These are phyloP conservation scores for Thamnophis elegans DNA, from an alignment of 2,797 vertebrate genomes.

Conservation along the genomic window DNA sequence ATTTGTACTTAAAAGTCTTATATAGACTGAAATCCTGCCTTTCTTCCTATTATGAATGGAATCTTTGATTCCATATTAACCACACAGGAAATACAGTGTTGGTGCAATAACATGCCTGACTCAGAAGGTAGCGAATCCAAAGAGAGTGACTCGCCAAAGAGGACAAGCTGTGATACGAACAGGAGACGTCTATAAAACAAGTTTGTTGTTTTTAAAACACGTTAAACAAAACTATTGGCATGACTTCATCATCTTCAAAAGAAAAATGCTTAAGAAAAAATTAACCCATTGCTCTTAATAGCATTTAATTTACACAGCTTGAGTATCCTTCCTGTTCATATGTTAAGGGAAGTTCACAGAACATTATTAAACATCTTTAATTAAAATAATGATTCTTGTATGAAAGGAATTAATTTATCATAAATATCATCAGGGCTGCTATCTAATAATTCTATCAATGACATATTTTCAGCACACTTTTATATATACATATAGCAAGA, in stretches of 20 bases:
- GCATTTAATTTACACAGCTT: background rate
- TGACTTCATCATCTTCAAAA: background rate
- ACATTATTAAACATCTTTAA: background rate
- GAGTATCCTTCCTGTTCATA: conserved; percentile 7
- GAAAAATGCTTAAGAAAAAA: background rate
- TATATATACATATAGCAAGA: background rate
- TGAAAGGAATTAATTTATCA: background rate
- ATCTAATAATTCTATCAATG: background rate
- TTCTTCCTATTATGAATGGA: conserved; percentile 62
- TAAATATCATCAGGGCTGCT: background rate
- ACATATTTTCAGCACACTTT: background rate
- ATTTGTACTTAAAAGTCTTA: conserved; percentile 47
- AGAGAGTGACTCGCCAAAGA: conserved; percentile 29
- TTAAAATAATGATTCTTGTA: background rate
- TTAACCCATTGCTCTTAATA: conserved; percentile 5
- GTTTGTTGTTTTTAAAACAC: conserved; percentile 12
- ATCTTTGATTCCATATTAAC: conserved; percentile 63
- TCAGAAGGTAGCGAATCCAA: conserved; percentile 56
- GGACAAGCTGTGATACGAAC: conserved; percentile 11
- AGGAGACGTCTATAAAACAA: conserved; percentile 35
- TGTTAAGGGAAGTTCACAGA: background rate
- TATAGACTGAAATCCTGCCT: conserved; percentile 37
- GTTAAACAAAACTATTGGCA: conserved; percentile 3
- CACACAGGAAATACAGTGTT: conserved; percentile 62
- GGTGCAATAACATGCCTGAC: conserved; percentile 55